phyloP scores from a whole-genome alignment of 2,113 vertebrate species.

The Colius striatus region DNA sequence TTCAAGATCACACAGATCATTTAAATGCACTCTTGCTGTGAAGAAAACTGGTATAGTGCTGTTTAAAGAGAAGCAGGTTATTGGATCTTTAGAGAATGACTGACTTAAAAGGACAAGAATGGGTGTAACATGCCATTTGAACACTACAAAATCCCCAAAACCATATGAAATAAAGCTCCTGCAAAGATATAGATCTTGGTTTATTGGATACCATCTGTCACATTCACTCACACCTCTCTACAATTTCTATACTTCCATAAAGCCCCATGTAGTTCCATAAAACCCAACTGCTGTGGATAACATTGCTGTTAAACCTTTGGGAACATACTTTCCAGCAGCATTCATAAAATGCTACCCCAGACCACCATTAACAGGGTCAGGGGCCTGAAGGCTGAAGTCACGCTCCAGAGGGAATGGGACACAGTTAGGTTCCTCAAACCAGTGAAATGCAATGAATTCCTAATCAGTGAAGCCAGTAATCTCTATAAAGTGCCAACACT shows the following conservation, averaged over 20 bases:
- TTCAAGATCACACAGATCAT: not conserved
- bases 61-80: not conserved
- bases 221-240: not conserved
- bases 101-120: slow-evolving; percentile 5
- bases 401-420: not conserved
- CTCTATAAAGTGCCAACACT: not conserved
- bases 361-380: not conserved
- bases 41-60: not conserved
- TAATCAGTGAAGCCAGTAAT: not conserved
- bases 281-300: slow-evolving; percentile 1
- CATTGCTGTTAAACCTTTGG: not conserved
- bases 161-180: slow-evolving; percentile 15
- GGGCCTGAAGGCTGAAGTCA: not conserved
- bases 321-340: not conserved
- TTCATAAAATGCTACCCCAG: not conserved
- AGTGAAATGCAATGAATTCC: not conserved
- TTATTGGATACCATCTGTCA: slow-evolving; percentile 33
- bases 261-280: slow-evolving; percentile 1
- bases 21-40: not conserved
- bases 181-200: slow-evolving; percentile 3
- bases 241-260: not conserved
- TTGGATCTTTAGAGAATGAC: not conserved
- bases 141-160: not conserved
- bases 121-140: not conserved
- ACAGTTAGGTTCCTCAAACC: not conserved